phyloP scores from a whole-genome alignment of 2,888 invertebrate genomes.

The Chymomyza amoena region DNA sequence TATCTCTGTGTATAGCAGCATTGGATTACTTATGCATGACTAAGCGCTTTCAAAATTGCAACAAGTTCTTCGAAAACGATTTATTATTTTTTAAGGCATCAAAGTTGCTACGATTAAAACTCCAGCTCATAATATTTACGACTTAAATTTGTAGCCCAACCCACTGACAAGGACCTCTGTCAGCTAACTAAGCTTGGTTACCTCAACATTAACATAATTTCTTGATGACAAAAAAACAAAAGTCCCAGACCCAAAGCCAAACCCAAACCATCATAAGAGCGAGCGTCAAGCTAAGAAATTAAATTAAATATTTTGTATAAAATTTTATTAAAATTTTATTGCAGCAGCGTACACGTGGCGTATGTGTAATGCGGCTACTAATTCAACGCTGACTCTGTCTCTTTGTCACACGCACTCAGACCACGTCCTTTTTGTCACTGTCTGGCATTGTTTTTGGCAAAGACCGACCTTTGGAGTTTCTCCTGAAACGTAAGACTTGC shows the following conservation, averaged over 20 bases:
- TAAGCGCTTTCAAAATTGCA: no score
- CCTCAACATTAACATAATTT: background rate
- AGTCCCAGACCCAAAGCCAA: background rate
- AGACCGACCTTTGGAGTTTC: background rate
- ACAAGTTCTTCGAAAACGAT: no score
- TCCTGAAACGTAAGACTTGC: background rate
- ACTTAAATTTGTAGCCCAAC: no score
- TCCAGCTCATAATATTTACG: no score
- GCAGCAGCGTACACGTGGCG: conserved; percentile 2
- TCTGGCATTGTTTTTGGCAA: background rate
- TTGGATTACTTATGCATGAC: no score
- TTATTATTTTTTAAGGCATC: no score
- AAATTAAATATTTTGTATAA: conserved; percentile 4
- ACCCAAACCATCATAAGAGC: background rate
- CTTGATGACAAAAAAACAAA: background rate
- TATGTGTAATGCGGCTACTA: background rate
- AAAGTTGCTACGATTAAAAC: no score
- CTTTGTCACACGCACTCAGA: background rate
- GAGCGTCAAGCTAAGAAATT: background rate
- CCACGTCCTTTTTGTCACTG: background rate
- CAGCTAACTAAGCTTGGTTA: background rate
- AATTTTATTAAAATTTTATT: conserved; percentile 12
- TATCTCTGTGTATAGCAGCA: no score
- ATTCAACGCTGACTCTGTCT: background rate
- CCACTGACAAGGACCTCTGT: no score